Conservation (phyloP, 2,888 invertebrate genomes). For the Spisula solida region DNA sequence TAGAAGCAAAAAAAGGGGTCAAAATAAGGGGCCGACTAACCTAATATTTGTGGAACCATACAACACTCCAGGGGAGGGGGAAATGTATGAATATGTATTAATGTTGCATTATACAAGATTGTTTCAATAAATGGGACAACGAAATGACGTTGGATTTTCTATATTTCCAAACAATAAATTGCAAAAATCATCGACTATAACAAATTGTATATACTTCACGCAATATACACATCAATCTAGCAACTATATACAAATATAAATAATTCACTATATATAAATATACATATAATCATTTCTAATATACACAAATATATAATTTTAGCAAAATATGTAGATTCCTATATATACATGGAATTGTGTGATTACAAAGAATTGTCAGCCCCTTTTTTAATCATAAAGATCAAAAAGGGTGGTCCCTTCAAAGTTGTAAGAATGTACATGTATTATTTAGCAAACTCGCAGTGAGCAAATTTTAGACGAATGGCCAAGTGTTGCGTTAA, state of each 20-base stretch:
- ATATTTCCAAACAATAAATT: not conserved
- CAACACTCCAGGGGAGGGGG: not conserved
- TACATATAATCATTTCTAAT: not conserved
- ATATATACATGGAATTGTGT: constrained; percentile 15
- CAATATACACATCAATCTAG: not conserved
- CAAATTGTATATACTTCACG: constrained; percentile 7
- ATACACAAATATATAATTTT: constrained; percentile 14
- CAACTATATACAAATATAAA: constrained; percentile 25
- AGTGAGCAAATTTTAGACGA: not conserved
- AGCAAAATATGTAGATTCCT: not conserved
- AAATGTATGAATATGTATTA: not conserved
- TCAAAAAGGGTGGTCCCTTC: constrained; percentile 18
- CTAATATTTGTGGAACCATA: not conserved
- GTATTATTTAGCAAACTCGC: not conserved
- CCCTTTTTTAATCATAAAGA: constrained; percentile 14
- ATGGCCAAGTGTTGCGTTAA: not conserved
- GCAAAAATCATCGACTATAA: not conserved
- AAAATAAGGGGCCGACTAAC: not conserved
- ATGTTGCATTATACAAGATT: not conserved
- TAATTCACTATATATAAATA: constrained; percentile 3
- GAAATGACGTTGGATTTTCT: not conserved
- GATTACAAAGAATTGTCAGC: not conserved
- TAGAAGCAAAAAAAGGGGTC: not conserved
- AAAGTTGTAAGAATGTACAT: not conserved
- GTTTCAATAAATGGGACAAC: not conserved